Evolutionary conservation across 2,888 invertebrate genomes (phyloP), one percentile per base, ranked within the genome.

Genomic region (Choreutis nemorana): DNA sequence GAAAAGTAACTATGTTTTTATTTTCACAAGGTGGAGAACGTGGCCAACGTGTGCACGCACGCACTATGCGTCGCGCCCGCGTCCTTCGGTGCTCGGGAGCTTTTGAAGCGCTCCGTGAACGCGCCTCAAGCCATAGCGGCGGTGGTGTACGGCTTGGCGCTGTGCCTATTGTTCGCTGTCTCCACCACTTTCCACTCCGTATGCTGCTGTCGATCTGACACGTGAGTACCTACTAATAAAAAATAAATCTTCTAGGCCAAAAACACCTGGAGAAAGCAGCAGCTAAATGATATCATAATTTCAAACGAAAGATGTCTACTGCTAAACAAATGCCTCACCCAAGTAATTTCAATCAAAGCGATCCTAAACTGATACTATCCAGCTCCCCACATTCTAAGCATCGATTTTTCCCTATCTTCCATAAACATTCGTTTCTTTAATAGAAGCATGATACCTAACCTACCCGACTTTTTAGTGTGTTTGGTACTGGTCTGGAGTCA

Each of bases 21-120:
- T 32, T 33, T 22, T 29, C 36, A 33, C 7, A 70, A 89, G 72
- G 82, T 93, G 41, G 96, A 96, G 64, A 94, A 96, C 57, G 73
- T 94, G 36, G 95, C 96, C 26, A 96, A 96, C 73, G 89, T 96
- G 26, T 79, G 93, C 48, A 94, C 95, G 16, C 96, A 96, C 67
- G 95, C 91, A 31, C 83, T 94, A 34, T 93, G 91, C 84, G 89
- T 95, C 28, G 78, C 91, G 41, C 95, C 95, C 24, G 92, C 94
- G 45, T 73, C 92, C n/a, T 62, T 88, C 32, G 94, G 89, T 3
- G 85, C 89, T 31, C 70, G 86, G 28, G 87, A 89, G 58, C 78
- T 96, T 49, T 73, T 92, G 34, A 83, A 83, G 38, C 84, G 91
- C 41, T 90, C 94, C 3, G 66, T 81, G 22, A 88, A 85, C 50